Evolutionary conservation across 2,113 vertebrate species (phyloP).

Genomic region (Nanger granti): DNA sequence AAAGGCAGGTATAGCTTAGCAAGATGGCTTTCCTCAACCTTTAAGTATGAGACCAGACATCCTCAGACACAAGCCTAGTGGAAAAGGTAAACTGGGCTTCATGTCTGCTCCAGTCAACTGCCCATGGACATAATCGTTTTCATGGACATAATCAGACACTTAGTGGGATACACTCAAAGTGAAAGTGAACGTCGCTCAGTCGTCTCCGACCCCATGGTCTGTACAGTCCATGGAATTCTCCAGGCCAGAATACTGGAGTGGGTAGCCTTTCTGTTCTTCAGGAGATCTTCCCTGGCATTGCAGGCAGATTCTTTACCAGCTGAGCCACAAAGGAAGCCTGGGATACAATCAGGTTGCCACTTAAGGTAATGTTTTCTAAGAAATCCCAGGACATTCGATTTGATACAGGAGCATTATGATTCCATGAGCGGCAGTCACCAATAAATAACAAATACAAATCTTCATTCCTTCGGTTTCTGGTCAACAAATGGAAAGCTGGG

Average conservation of each 20-base stretch:
- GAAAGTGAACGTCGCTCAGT: not conserved
- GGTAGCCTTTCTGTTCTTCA: not conserved
- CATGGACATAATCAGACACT: not conserved
- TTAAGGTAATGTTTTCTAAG: not conserved
- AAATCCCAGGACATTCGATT: not conserved
- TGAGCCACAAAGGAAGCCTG: not conserved
- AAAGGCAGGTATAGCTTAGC: not conserved
- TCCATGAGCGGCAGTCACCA: not conserved
- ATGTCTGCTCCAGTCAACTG: not conserved
- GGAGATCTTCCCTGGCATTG: not conserved
- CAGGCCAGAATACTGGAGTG: not conserved
- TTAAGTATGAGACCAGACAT: not conserved
- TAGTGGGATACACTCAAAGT: not conserved
- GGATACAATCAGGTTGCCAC: not conserved
- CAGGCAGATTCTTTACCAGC: not conserved
- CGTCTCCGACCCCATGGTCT: not conserved
- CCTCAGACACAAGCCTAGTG: not conserved
- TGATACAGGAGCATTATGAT: not conserved
- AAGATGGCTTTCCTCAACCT: slow-evolving; percentile 37
- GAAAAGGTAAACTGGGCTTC: not conserved
- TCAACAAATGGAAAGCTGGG: not conserved
- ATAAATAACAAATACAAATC: not conserved
- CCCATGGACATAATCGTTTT: not conserved
- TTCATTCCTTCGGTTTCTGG: not conserved
- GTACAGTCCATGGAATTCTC: not conserved